phyloP scores from a whole-genome alignment of 1,140 invertebrate genomes.

The Piezodorus guildinii region DNA sequence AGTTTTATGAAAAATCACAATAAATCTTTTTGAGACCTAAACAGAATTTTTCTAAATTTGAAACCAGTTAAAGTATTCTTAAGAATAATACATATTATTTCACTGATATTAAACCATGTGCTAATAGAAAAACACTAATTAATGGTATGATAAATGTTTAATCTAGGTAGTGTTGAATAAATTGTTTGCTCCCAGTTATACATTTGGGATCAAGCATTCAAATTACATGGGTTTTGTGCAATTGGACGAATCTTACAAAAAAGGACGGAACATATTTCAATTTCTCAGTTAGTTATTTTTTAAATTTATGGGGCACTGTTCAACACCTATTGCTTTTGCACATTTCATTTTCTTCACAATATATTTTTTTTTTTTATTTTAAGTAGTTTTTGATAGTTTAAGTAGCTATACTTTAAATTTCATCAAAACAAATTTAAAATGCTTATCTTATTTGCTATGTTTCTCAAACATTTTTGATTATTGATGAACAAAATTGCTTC shows the following conservation, averaged over 20 bases:
- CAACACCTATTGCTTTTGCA: background rate
- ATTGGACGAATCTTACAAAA: conserved; percentile 16
- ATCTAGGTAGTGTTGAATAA: conserved; percentile 9
- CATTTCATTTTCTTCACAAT: background rate
- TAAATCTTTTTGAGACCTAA: no score
- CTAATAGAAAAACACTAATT: background rate
- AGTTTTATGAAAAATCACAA: no score
- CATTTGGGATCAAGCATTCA: conserved; percentile 23
- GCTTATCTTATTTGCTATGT: no score
- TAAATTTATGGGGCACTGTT: background rate
- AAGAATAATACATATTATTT: no score
- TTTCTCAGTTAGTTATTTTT: conserved; percentile 15
- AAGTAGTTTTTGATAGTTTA: background rate
- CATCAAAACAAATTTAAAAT: no score
- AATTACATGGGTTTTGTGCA: conserved; percentile 15
- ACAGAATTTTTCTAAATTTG: no score
- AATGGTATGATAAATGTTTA: no score
- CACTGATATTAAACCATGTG: no score
- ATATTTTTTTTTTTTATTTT: background rate
- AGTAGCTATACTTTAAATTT: no score
- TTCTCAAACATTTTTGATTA: no score
- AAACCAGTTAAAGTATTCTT: no score
- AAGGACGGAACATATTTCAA: conserved; percentile 22
- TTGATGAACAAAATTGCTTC: no score
- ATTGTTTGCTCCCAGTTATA: conserved; percentile 18